phyloP scores from a whole-genome alignment of 2,888 invertebrate genomes.

The Hesperia comma region DNA sequence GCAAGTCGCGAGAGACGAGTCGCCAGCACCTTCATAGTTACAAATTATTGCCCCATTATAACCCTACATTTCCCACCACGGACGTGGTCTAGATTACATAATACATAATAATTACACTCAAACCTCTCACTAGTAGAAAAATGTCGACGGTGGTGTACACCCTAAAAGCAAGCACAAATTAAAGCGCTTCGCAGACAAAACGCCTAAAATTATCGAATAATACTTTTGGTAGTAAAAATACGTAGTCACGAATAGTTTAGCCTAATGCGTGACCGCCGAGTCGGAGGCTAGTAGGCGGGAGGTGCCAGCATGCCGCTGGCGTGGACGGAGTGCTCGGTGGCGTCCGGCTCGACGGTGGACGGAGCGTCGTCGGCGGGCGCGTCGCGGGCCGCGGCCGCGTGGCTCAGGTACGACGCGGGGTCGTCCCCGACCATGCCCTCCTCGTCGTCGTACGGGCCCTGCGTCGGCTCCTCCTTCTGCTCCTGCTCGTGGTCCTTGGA shows the following conservation, averaged over 20 bases:
- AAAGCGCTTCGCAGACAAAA: conserved; percentile 57
- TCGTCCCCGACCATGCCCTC: conserved; percentile 83
- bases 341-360: conserved; percentile 85
- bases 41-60: conserved; percentile 67
- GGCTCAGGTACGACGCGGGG: conserved; percentile 77
- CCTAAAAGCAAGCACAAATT: conserved; percentile 63
- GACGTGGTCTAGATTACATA: conserved; percentile 50
- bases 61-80: conserved; percentile 67
- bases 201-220: conserved; percentile 69
- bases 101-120: conserved; percentile 34
- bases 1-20: conserved; percentile 76
- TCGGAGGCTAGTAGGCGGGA: conserved; percentile 76
- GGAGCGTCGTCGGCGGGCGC: conserved; percentile 77
- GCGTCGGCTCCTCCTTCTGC: conserved; percentile 79
- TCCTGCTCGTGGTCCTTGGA: conserved; percentile 67
- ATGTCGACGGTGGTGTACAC: conserved; percentile 50
- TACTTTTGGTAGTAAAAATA: conserved; percentile 79
- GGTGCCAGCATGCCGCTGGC: conserved; percentile 83
- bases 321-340: conserved; percentile 81
- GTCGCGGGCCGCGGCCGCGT: conserved; percentile 60
- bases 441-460: conserved; percentile 86
- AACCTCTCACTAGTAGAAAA: conserved; percentile 36
- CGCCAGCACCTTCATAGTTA: conserved; percentile 79
- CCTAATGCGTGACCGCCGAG: conserved; percentile 51
- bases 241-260: conserved; percentile 53